Percentiles rank a stretch among this genome's conserved stretches.
Conservation (phyloP, 2,113 vertebrate species). For the Pyxicephalus adspersus region DNA sequence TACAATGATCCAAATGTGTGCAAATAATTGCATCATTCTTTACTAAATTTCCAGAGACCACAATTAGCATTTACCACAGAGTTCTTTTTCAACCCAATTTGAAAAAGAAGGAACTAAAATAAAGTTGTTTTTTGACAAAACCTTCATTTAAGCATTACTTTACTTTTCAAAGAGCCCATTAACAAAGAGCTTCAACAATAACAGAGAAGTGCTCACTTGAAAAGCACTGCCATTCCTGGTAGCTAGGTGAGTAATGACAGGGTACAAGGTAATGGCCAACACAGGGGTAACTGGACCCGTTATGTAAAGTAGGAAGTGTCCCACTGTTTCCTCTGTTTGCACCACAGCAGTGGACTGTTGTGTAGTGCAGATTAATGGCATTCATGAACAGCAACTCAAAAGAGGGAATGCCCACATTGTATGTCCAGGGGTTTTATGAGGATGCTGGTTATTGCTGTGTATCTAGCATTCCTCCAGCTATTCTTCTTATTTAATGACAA, state of each 20-base stretch:
- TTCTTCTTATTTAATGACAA: constrained; percentile 38
- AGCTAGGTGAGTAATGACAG: constrained; percentile 52
- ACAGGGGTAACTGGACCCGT: constrained; percentile 21
- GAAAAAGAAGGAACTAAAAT: not conserved
- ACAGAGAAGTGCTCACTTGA: constrained; percentile 24
- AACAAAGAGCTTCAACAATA: constrained; percentile 10
- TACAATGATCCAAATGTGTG: no score
- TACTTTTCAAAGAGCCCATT: constrained; percentile 12
- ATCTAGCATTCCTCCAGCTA: constrained; percentile 20
- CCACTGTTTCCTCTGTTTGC: constrained; percentile 47
- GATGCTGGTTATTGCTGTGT: constrained; percentile 41
- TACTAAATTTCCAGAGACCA: no score
- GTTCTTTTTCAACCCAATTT: no score
- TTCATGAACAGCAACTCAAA: constrained; percentile 47
- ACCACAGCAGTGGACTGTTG: constrained; percentile 53
- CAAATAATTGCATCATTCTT: no score
- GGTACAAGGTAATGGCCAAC: constrained; percentile 35
- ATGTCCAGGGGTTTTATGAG: constrained; percentile 42
- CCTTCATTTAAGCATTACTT: constrained; percentile 10
- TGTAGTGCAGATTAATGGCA: constrained; percentile 45
- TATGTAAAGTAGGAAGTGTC: constrained; percentile 48
- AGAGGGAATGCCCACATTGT: constrained; percentile 52
- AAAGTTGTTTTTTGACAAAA: constrained; percentile 10
- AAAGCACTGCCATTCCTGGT: constrained; percentile 20
- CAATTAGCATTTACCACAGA: no score